Evolutionary conservation across 2,113 vertebrate species (phyloP), one percentile per base, ranked within the genome.

Genomic region (Mus spicilegus): DNA sequence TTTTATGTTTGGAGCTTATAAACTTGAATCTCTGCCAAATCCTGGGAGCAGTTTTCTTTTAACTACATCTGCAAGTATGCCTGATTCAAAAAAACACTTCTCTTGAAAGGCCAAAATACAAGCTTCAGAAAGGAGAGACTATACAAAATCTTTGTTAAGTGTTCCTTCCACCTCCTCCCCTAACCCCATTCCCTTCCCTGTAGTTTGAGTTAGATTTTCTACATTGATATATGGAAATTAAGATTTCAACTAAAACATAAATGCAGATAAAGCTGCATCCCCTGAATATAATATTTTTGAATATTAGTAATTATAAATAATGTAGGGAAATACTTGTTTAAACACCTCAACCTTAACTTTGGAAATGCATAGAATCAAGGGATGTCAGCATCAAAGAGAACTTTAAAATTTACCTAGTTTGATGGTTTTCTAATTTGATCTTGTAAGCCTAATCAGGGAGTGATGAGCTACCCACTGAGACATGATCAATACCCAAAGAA

Each of bases 11-110:
- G 17, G 81, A 51, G 65, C 58, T 63, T 65, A 17, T 61, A 73
- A 90, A 87, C 77, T 92, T 92, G 95, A 95, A 85, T 33, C 39
- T 33, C 24, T 58, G 56, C 95, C 91, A 87, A 89, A 92, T 22
- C 42, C 69, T 9, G 24, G 76, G 70, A 95, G 75, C 75, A 80
- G 56, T 87, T 96, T 94, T 92, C 89, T 78, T 93, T 36, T 93
- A 91, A 86, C 30, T 73, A 8, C 61, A 69, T 88, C 80, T 92
- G 51, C 42, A 93, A 76, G 46, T 75, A 56, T 42, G 54, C 70
- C 36, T 63, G 36, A 88, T 70, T 87, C 70, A 72, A 81, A 39
- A 95, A 95, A 95, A 86, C 2, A 3, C 39, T 88, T 92, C 80
- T 36, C 70, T 76, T 85, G 84, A 93, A 97, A 84, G 75, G 28